Conservation (phyloP, 2,113 vertebrate species). For the Bubo bubo region DNA sequence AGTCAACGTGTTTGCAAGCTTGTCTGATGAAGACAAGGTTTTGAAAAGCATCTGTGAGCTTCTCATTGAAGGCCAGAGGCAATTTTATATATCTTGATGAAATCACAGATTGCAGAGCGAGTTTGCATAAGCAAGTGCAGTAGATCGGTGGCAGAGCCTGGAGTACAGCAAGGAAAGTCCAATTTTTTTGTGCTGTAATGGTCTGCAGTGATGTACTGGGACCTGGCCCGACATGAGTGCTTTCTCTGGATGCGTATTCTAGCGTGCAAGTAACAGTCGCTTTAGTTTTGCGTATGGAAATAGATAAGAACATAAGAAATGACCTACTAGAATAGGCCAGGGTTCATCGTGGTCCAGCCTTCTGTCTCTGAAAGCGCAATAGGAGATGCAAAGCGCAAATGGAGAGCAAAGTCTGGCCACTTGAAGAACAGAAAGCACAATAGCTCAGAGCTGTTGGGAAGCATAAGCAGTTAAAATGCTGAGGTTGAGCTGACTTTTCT, state of each 20-base stretch:
- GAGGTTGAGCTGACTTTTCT: neutral
- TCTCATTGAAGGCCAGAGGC: neutral
- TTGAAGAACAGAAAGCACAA: neutral
- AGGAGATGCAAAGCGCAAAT: neutral
- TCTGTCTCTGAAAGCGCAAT: neutral
- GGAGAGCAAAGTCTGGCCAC: neutral
- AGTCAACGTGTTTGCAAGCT: neutral
- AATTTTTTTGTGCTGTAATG: neutral
- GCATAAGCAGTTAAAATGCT: neutral
- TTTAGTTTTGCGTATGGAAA: neutral
- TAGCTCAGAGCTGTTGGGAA: neutral
- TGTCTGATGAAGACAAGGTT: neutral
- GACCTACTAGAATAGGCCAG: neutral
- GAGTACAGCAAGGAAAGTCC: neutral
- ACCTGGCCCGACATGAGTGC: fast-evolving
- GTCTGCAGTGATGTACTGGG: neutral
- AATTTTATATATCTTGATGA: neutral
- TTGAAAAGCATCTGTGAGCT: neutral
- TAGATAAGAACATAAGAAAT: neutral
- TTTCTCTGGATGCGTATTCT: neutral
- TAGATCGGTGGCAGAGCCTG: neutral
- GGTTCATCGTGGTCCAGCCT: neutral
- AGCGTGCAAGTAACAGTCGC: fast-evolving
- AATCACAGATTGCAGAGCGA: neutral
- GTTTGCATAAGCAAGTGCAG: neutral